Conservation (phyloP, 2,113 vertebrate species). For the Cinclus mexicanus region DNA sequence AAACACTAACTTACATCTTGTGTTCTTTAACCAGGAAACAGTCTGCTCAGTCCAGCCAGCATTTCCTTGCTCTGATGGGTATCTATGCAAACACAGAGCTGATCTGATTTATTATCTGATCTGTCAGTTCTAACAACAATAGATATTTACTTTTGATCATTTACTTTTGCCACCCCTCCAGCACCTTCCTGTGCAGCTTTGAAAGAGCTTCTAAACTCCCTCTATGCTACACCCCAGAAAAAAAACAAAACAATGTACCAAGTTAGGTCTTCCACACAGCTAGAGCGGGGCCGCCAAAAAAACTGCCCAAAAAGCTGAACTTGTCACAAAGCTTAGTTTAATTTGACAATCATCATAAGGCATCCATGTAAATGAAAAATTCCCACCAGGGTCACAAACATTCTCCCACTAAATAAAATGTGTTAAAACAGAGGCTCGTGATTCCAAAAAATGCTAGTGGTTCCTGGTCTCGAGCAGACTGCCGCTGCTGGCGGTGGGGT, state of each 20-base stretch:
- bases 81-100: background rate
- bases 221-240: background rate
- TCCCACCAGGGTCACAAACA: constrained; percentile 42
- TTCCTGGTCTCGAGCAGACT: constrained; percentile 3
- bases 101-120: background rate
- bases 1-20: background rate
- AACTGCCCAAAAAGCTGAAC: background rate
- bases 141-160: background rate
- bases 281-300: background rate
- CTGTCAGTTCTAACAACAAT: background rate
- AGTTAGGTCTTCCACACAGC: background rate
- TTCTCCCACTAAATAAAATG: constrained; percentile 40
- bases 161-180: constrained; percentile 5
- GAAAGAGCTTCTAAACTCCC: background rate
- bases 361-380: constrained; percentile 65
- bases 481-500: background rate
- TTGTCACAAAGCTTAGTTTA: constrained; percentile 64
- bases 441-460: background rate
- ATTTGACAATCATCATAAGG: constrained; percentile 69
- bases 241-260: background rate
- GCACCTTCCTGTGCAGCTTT: background rate
- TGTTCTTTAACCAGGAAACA: background rate
- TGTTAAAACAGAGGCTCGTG: constrained; percentile 28
- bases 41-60: background rate
- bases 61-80: background rate